Conservation (phyloP, 2,113 vertebrate species). For the Megaleporinus macrocephalus region DNA sequence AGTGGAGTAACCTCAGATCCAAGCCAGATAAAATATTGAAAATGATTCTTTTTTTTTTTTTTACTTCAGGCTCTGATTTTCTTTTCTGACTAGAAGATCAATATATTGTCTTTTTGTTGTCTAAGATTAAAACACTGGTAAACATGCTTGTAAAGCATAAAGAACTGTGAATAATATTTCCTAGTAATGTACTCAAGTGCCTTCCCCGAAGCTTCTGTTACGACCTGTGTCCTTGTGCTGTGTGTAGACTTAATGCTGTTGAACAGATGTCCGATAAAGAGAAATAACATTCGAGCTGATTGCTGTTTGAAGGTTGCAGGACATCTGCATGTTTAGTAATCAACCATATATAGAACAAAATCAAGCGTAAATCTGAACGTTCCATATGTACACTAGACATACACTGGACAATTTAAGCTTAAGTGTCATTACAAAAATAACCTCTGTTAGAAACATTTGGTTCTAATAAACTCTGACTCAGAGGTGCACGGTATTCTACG, state of each 20-base stretch:
- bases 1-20: background rate
- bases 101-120: background rate
- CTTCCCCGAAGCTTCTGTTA: background rate
- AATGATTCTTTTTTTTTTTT: background rate
- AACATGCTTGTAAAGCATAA: background rate
- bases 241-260: background rate
- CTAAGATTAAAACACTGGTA: background rate
- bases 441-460: background rate
- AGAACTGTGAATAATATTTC: conserved; percentile 4
- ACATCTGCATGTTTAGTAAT: background rate
- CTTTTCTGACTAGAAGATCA: conserved; percentile 14
- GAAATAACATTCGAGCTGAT: background rate
- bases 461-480: background rate
- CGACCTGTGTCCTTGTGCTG: background rate
- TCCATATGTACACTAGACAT: background rate
- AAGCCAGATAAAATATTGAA: background rate
- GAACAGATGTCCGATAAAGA: background rate
- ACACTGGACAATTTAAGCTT: background rate
- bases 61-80: background rate
- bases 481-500: background rate
- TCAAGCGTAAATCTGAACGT: background rate
- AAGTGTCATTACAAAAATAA: background rate
- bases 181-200: conserved; percentile 26
- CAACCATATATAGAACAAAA: conserved; percentile 9
- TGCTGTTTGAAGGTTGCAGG: background rate